These are phyloP conservation scores for Oedothorax gibbosus DNA, from an alignment of 1,140 invertebrate genomes.

Conservation along the genomic window DNA sequence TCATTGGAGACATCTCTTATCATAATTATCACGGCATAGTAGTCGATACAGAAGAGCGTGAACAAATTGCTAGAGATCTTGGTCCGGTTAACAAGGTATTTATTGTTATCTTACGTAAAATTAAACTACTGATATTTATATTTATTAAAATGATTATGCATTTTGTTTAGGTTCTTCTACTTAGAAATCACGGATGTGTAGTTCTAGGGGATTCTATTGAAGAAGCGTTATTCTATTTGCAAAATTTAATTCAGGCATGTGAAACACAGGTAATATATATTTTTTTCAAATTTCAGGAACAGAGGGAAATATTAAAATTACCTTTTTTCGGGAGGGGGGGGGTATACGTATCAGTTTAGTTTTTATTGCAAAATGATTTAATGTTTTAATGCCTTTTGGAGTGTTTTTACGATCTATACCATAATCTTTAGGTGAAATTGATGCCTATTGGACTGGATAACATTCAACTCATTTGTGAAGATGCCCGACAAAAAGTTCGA, in stretches of 20 bases:
- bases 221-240: conserved; percentile 93
- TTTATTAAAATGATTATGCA: too few relatives aligned
- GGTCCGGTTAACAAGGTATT: conserved; percentile 89
- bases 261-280: conserved; percentile 70
- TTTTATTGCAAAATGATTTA: too few relatives aligned
- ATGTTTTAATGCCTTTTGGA: too few relatives aligned
- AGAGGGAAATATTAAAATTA: too few relatives aligned
- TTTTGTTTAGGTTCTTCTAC: conserved; percentile 43
- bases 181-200: conserved; percentile 89
- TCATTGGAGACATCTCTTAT: conserved; percentile 88
- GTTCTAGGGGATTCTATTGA: conserved; percentile 96
- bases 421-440: conserved; percentile 65
- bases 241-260: conserved; percentile 85
- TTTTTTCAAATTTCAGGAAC: too few relatives aligned
- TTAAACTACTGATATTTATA: background rate
- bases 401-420: too few relatives aligned
- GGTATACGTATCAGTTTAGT: background rate
- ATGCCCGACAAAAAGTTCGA: conserved; percentile 65
- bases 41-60: conserved; percentile 52
- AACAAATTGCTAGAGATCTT: conserved; percentile 81
- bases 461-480: conserved; percentile 76
- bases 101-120: background rate
- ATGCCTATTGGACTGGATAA: conserved; percentile 88
- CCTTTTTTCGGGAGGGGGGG: too few relatives aligned
- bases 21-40: conserved; percentile 83